These are phyloP conservation scores for Mesochorus sp. DNA, from an alignment of 2,888 invertebrate genomes.

Conservation along the genomic window DNA sequence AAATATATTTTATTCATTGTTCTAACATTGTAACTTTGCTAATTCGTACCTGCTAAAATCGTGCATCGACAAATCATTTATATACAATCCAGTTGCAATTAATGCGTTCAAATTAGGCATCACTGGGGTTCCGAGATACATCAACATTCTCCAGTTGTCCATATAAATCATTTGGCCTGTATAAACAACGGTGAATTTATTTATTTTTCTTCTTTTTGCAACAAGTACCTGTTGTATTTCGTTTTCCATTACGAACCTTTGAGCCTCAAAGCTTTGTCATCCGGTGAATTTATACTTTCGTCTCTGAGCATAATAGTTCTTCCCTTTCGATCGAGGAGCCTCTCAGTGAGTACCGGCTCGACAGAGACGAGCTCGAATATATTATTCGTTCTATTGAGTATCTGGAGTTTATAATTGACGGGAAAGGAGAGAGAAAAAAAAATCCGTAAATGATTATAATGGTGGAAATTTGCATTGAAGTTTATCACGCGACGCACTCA, in stretches of 20 bases:
- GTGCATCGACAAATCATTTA: constrained; percentile 99
- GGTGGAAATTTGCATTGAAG: background rate
- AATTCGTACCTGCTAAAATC: constrained; percentile 94
- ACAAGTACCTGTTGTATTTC: too few species aligned
- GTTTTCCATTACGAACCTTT: too few species aligned
- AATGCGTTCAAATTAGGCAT: constrained; percentile 97
- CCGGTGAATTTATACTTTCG: constrained; percentile 84
- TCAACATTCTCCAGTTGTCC: constrained; percentile 99
- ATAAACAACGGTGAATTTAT: constrained; percentile 53
- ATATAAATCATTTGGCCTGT: constrained; percentile 99
- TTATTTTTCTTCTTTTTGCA: background rate
- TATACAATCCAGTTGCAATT: constrained; percentile 96
- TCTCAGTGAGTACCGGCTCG: constrained; percentile 90
- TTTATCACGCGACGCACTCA: constrained; percentile 83
- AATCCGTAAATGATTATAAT: background rate
- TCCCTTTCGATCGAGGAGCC: constrained; percentile 84
- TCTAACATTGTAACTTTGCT: background rate
- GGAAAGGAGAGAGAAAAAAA: background rate
- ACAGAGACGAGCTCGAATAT: constrained; percentile 97
- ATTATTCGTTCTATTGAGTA: constrained; percentile 96
- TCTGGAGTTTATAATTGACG: constrained; percentile 86
- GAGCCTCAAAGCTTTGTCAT: constrained; percentile 84
- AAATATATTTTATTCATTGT: background rate
- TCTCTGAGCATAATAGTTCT: constrained; percentile 85
- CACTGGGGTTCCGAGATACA: constrained; percentile 97